phyloP scores from a whole-genome alignment of 2,888 invertebrate genomes.

The Sarcophaga subvicina region DNA sequence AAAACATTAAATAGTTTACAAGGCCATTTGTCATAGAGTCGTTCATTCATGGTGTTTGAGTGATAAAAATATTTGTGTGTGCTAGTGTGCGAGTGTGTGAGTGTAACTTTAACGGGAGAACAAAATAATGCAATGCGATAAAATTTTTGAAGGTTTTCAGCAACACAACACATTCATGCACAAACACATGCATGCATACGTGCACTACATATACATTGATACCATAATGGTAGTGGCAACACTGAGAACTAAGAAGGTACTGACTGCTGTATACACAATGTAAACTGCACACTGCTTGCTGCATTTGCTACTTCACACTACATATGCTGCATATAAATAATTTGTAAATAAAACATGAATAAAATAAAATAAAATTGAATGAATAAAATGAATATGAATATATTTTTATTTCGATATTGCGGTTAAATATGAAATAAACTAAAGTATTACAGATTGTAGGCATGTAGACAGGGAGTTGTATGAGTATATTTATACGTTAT shows the following conservation, averaged over 20 bases:
- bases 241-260: not conserved
- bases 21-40: constrained; percentile 62
- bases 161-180: not conserved
- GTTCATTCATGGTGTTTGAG: constrained; percentile 56
- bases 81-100: not conserved
- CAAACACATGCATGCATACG: not conserved
- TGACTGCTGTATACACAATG: no score
- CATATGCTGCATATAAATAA: not conserved
- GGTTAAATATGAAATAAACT: no score
- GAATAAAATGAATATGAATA: constrained; percentile 58
- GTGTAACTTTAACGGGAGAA: constrained; percentile 53
- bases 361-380: not conserved
- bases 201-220: no score
- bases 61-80: constrained; percentile 47
- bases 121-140: constrained; percentile 56
- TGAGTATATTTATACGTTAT: not conserved
- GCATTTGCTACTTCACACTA: constrained; percentile 28
- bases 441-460: no score
- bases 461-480: no score
- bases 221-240: not conserved
- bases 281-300: not conserved
- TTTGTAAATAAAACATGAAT: not conserved
- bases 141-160: constrained; percentile 25
- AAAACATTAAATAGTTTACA: constrained; percentile 60
- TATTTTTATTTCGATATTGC: constrained; percentile 43